Evolutionary conservation across 2,888 invertebrate genomes (phyloP), one percentile per base, ranked within the genome.

Genomic region (Arrhopalites spinosus): DNA sequence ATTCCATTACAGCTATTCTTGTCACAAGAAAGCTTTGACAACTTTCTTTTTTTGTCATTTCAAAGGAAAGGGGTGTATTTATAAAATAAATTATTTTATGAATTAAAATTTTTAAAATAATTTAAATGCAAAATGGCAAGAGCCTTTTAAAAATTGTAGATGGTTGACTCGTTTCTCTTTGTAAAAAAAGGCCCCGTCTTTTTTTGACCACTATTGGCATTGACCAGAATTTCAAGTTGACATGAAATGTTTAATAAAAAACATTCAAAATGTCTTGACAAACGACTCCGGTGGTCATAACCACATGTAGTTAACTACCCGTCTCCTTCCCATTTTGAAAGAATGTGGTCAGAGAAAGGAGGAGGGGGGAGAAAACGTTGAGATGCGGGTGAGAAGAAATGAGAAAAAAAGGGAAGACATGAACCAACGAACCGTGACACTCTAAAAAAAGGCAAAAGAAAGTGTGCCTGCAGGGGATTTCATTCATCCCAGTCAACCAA

Each of bases 401-500:
- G 45, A 67, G 15, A 15, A 36, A n/a, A n/a, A n/a, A 36, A 61
- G 27, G 13, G 20, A n/a, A 5, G 20, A 23, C n/a, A n/a, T n/a
- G n/a, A n/a, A n/a, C 17, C 27, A 68, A 43, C 63, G 43, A 73
- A 63, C 43, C 72, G 47, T 67, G 74, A 68, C 72, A 74, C 63
- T 67, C 15, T 74, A 68, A 3, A 36, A 71, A 77, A 77, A 67
- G 74, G 47, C 72, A 71, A 71, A 68, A 27, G 53, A 53, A 69
- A 69, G 69, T 67, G 67, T 67, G 45, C 36, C 67, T 72, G 53
- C 17, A 53, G 70, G 56, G 56, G 70, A 36, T n/a, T 66, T 30
- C n/a, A n/a, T n/a, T 36, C 29, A 64, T 64, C 64, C 27, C 23
- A 25, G 23, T 5, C 23, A 2, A 61, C 15, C 23, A 3, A 27